Percentiles rank a stretch among this genome's conserved stretches.
Evolutionary conservation across 2,113 vertebrate species (phyloP).

Genomic region (Solenodon paradoxus): DNA sequence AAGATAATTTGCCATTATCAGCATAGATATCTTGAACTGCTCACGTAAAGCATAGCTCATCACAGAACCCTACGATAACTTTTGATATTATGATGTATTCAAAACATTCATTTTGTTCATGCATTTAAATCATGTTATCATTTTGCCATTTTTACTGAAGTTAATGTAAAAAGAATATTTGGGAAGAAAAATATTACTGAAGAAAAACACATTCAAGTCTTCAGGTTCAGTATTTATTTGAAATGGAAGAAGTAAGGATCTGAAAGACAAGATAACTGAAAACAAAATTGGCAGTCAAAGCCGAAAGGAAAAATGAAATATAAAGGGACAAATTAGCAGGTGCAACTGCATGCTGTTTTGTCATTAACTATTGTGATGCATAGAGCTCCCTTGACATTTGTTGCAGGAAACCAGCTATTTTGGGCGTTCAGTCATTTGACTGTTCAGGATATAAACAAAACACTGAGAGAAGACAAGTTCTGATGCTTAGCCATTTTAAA

Average conservation of each 20-base stretch:
- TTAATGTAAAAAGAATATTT: not conserved
- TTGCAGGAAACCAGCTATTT: constrained; percentile 11
- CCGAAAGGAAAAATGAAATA: not conserved
- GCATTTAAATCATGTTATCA: not conserved
- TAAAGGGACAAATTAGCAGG: not conserved
- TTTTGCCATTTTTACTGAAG: not conserved
- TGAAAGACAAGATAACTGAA: not conserved
- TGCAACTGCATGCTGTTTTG: not conserved
- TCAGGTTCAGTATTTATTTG: not conserved
- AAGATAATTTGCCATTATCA: not conserved
- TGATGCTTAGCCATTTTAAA: not conserved
- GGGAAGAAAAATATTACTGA: not conserved
- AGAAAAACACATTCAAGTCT: not conserved
- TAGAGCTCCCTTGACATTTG: not conserved
- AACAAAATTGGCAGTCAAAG: not conserved
- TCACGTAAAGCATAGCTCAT: not conserved
- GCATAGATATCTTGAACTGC: not conserved
- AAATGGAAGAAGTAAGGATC: not conserved
- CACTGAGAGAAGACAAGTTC: not conserved
- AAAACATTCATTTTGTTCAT: not conserved
- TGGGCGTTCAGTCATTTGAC: not conserved
- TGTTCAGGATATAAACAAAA: not conserved
- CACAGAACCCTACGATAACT: not conserved
- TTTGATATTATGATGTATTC: not conserved
- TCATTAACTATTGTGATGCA: not conserved